Evolutionary conservation across 2,888 invertebrate species (phyloP), one percentile per base, ranked within the genome.

Genomic region (Eucriotettix oculatus): DNA sequence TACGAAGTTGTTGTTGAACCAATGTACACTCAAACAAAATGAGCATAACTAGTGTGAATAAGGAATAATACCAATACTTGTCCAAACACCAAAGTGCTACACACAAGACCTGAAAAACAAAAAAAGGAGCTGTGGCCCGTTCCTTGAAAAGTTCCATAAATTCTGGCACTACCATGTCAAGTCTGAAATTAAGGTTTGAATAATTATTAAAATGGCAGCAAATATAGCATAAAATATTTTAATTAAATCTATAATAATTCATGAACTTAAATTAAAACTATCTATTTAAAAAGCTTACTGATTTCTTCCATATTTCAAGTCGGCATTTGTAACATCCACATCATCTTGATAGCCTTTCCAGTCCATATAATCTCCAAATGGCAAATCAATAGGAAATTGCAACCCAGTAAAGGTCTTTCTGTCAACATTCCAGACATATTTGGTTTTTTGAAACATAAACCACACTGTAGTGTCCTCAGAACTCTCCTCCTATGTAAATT

Each of bases 71-170:
- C 96, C 96, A 96, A 74, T 96, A 98, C 71, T 96, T 96, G 72
- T 99, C 99, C 66, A 99, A 78, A 75, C 99, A 99, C 99, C 99
- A 99, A 3, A 99, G 78, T 12, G 88, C 91, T 55, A 99, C 98
- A 71, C 98, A 99, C 73, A 99, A 98, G 61, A 99, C 93, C 87
- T 99, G 99, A 74, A 99, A 99, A 9, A 99, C 97, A 75, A 99
- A 99, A 75, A 99, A 99, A 1, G 99, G 99, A 0, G 99, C 98
- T 0, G 98, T 97, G 1, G 99, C 99, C 67, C 99, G 79, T 75
- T 99, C 99, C 68, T 87, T 89, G 72, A 99, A 99, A 16, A 99
- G 77, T 74, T 98, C 96, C 79, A 86, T 82, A 71, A 99, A 99
- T 73, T 95, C 92, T 1, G 99, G 99, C 16, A 99, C 90, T 61